Evolutionary conservation across 1,140 invertebrate genomes (phyloP), one percentile per base, ranked within the genome.

Genomic region (Neocloeon triangulifer): DNA sequence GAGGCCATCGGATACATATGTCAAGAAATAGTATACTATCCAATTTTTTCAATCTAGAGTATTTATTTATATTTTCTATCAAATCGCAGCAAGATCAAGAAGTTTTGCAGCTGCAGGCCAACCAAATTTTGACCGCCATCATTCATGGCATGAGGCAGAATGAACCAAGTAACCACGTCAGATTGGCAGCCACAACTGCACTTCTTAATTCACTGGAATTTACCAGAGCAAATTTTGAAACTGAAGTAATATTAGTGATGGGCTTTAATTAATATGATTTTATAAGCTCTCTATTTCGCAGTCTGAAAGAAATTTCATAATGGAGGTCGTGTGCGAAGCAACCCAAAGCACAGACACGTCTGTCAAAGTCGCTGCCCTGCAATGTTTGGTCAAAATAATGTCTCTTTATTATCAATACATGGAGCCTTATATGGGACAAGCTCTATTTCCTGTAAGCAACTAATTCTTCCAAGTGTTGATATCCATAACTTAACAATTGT

Each of bases 311-410:
- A 92, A 99, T 55, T 95, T 91, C 49, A 98, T 99, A 25, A 99
- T 99, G 95, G 88, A 98, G 66, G 88, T 94, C 16, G 91, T 98
- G 7, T 99, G 94, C 52, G 75, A 82, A 55, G 74, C 79, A 13
- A 85, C 80, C 8, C 79, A 84, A 45, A 79, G 73, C 3, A 49
- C 61, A 21, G 84, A 96, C 47, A 76, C 77, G 22, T 73, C 84
- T 53, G 80, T 92, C 33, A 72, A 77, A 61, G 92, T 98, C 19
- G 84, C 86, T 9, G 89, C 94, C 10, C 57, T 99, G 25, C 92
- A 99, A 52, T 98, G 92, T 62, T 62, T 99, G 43, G 95, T 99
- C 19, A 95, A 95, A 64, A 98, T 99, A 41, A 84, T 99, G 68
- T 88, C 89, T 1, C 61, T 98, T 0, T 99, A 98, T 54, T 99